Evolutionary conservation across 2,888 invertebrate species (phyloP).

Genomic region (Lomographa bimaculata): DNA sequence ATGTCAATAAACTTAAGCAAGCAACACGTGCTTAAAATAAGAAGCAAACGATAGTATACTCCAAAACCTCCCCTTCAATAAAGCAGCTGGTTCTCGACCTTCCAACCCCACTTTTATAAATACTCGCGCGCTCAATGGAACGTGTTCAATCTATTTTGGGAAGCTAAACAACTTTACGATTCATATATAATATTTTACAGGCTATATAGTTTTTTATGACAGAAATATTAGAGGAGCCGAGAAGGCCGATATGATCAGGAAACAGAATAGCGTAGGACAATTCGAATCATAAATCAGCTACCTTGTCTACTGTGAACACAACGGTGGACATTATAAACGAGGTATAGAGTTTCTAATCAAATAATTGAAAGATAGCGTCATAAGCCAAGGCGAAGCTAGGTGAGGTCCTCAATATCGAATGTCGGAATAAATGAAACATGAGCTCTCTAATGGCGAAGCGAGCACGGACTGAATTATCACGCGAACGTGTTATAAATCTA

Average conservation of each 20-base stretch:
- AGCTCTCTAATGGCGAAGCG: slow-evolving; percentile 16
- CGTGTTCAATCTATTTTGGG: slow-evolving; percentile 24
- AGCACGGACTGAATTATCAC: slow-evolving; percentile 16
- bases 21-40: slow-evolving; percentile 11
- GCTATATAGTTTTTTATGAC: slow-evolving; percentile 20
- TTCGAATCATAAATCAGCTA: neutral
- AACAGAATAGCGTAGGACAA: slow-evolving; percentile 4
- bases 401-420: slow-evolving; percentile 10
- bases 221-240: slow-evolving; percentile 7
- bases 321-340: no score
- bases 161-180: slow-evolving; percentile 25
- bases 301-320: no score
- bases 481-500: slow-evolving; percentile 23
- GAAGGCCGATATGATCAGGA: slow-evolving; percentile 4
- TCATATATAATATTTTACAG: slow-evolving; percentile 26
- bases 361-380: slow-evolving; percentile 1
- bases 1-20: no score
- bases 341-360: no score
- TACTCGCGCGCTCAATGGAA: slow-evolving; percentile 25
- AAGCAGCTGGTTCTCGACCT: slow-evolving; percentile 15
- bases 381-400: slow-evolving; percentile 14
- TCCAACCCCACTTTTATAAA: slow-evolving; percentile 22
- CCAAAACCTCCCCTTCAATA: slow-evolving; percentile 4
- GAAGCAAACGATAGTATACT: neutral
- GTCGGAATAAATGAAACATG: slow-evolving; percentile 24